Conservation (phyloP, 2,113 vertebrate genomes). For the Microcebus ravelobensis region DNA sequence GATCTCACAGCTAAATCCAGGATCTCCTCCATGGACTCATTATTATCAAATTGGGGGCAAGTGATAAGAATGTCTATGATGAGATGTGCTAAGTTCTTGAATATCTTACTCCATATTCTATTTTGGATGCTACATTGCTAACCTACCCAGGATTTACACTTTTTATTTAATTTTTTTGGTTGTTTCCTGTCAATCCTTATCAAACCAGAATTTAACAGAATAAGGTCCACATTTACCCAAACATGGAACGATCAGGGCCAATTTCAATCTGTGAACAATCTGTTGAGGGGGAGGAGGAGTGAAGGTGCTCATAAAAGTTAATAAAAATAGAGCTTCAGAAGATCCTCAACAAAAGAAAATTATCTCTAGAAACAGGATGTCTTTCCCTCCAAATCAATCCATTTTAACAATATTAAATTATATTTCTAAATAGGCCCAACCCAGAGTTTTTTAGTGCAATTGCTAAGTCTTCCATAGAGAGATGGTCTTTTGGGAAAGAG, state of each 20-base stretch:
- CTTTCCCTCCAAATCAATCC: background rate
- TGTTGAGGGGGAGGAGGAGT: background rate
- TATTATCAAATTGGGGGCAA: background rate
- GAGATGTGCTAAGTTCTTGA: background rate
- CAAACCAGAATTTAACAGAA: slow-evolving; percentile 20
- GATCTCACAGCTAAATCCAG: background rate
- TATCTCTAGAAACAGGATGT: background rate
- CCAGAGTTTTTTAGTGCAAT: background rate
- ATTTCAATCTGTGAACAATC: slow-evolving; percentile 40
- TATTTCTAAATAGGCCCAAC: background rate
- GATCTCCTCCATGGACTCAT: background rate
- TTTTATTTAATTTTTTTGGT: background rate
- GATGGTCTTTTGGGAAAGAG: background rate
- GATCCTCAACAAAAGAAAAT: background rate
- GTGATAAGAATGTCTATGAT: background rate
- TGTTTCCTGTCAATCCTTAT: slow-evolving; percentile 35
- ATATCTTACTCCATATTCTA: background rate
- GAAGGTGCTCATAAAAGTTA: background rate
- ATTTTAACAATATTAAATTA: background rate
- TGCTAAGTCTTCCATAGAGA: background rate
- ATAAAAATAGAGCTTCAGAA: background rate
- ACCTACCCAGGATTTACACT: background rate
- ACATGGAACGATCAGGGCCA: background rate
- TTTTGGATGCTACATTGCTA: background rate
- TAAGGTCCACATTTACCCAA: slow-evolving; percentile 46